Conservation (phyloP, 1,140 invertebrate genomes). For the Zaprionus kolodkinae region DNA sequence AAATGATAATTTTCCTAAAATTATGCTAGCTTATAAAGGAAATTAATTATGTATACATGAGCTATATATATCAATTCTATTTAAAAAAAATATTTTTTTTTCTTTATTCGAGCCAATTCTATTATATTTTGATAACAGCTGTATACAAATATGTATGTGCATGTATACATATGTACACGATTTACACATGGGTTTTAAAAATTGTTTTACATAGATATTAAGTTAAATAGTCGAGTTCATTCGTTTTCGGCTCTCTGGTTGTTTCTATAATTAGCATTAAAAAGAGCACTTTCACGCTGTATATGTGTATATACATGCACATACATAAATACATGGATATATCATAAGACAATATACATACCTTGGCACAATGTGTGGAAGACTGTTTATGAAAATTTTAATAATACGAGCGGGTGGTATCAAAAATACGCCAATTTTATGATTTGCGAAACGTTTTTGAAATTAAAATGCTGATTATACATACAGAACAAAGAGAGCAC, state of each 20-base stretch:
- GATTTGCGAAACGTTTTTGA: not conserved
- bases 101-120: too few relatives aligned
- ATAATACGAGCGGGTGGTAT: slow-evolving; percentile 15
- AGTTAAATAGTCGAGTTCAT: not conserved
- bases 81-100: too few relatives aligned
- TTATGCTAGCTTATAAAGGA: too few relatives aligned
- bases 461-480: not conserved
- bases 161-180: not conserved
- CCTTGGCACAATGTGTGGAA: slow-evolving; percentile 10
- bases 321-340: not conserved
- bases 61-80: too few relatives aligned
- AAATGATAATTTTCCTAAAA: too few relatives aligned
- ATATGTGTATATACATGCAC: not conserved
- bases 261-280: slow-evolving; percentile 42
- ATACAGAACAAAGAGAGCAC: not conserved
- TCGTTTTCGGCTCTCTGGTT: slow-evolving; percentile 11
- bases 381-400: slow-evolving; percentile 10
- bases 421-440: slow-evolving; percentile 26
- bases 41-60: too few relatives aligned
- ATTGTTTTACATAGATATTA: not conserved
- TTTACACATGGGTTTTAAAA: not conserved
- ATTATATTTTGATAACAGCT: not conserved
- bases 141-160: not conserved
- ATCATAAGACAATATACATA: slow-evolving; percentile 9
- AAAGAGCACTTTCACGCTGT: slow-evolving; percentile 16